phyloP scores from a whole-genome alignment of 2,888 invertebrate genomes.

The Rotaria macrura region DNA sequence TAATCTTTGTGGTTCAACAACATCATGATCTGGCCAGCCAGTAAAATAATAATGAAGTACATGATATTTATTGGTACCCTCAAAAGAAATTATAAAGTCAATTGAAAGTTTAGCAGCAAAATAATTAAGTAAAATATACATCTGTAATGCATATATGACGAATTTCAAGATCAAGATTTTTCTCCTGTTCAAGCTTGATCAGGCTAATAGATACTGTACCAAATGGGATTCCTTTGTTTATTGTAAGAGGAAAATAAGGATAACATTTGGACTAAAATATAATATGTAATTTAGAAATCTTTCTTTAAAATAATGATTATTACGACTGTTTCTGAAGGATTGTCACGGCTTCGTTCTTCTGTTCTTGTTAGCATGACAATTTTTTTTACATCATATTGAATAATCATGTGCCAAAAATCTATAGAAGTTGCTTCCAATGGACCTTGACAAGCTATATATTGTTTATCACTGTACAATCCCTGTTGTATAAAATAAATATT shows the following conservation, averaged over 20 bases:
- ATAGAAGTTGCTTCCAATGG: slow-evolving; percentile 79
- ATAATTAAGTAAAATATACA: background rate
- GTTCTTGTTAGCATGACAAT: background rate
- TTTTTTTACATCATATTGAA: background rate
- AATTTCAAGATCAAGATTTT: background rate
- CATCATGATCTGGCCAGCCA: background rate
- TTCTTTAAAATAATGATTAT: background rate
- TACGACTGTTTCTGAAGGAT: background rate
- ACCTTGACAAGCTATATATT: slow-evolving; percentile 94
- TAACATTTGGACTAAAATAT: background rate
- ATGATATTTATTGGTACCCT: background rate
- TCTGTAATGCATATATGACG: background rate
- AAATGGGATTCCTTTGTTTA: background rate
- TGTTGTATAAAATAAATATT: slow-evolving; percentile 81
- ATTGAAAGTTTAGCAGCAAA: background rate
- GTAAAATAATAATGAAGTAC: background rate
- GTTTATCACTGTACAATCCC: slow-evolving; percentile 73
- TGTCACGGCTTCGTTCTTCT: background rate
- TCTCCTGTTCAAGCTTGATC: background rate
- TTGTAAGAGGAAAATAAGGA: background rate
- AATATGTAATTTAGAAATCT: too few species aligned
- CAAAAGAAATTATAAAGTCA: background rate
- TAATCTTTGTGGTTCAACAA: background rate
- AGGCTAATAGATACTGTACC: background rate
- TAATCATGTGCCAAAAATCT: slow-evolving; percentile 71